These are phyloP conservation scores for Volucella bombylans DNA, from an alignment of 2,888 invertebrate species.

Conservation along the genomic window DNA sequence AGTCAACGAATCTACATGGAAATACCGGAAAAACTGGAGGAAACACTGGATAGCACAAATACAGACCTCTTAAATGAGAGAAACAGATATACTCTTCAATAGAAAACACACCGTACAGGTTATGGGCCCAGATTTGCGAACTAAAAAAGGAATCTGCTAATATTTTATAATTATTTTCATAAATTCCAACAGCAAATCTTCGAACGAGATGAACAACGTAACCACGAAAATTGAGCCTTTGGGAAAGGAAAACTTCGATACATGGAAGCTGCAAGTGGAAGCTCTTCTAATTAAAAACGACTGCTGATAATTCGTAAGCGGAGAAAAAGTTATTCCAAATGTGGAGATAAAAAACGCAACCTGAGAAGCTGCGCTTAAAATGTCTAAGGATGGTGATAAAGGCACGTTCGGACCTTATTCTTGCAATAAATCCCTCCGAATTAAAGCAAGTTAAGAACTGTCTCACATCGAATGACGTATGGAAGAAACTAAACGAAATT, in stretches of 20 bases:
- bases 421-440: slow-evolving; percentile 30
- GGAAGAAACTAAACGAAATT: slow-evolving; percentile 78
- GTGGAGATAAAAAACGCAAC: slow-evolving; percentile 1
- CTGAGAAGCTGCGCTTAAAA: slow-evolving; percentile 9
- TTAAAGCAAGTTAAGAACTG: slow-evolving; percentile 23
- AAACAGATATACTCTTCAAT: too few species aligned
- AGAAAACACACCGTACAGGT: too few species aligned
- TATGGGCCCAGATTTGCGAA: slow-evolving; percentile 15
- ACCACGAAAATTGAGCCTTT: slow-evolving; percentile 59
- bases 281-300: slow-evolving; percentile 66
- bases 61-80: too few species aligned
- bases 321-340: slow-evolving; percentile 23
- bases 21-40: too few species aligned
- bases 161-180: not conserved
- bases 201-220: slow-evolving; percentile 3
- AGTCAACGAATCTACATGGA: too few species aligned
- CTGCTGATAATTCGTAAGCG: slow-evolving; percentile 59
- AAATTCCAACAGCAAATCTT: not conserved
- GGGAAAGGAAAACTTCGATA: slow-evolving; percentile 46
- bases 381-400: not conserved
- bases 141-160: not conserved
- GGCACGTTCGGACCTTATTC: not conserved
- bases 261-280: slow-evolving; percentile 30
- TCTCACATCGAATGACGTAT: slow-evolving; percentile 62
- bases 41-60: too few species aligned